Conservation (phyloP, 2,888 invertebrate species). For the Orchestes rusci region DNA sequence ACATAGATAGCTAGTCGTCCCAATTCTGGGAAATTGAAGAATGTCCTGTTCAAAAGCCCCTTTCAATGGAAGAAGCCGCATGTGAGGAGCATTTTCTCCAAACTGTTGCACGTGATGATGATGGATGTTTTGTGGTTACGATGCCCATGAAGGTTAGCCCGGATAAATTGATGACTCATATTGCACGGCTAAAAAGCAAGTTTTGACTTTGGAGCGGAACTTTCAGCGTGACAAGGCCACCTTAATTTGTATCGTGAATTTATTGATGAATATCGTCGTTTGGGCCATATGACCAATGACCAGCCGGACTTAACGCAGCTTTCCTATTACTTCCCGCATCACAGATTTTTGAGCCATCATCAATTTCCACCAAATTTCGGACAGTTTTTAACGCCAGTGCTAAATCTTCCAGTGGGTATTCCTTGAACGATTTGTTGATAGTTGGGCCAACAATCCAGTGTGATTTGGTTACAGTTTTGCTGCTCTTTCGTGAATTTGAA, state of each 20-base stretch:
- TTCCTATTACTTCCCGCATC: slow-evolving; percentile 9
- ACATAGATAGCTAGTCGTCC: slow-evolving; percentile 3
- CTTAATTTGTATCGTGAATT: slow-evolving; percentile 7
- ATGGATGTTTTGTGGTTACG: slow-evolving; percentile 15
- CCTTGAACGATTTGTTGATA: not conserved
- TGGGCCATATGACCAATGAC: slow-evolving; percentile 13
- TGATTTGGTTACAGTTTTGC: not conserved
- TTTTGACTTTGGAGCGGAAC: slow-evolving; percentile 10
- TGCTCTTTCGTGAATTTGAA: not conserved
- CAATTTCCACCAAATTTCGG: not conserved
- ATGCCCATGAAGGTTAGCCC: slow-evolving; percentile 15
- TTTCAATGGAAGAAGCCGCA: slow-evolving; percentile 2
- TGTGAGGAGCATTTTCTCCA: slow-evolving; percentile 10
- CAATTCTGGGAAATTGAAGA: slow-evolving; percentile 11
- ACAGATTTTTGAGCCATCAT: slow-evolving; percentile 2
- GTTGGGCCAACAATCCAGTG: slow-evolving; percentile 4
- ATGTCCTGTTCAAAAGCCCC: not conserved
- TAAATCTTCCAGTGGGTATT: not conserved
- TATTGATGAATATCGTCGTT: slow-evolving; percentile 6
- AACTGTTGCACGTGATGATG: slow-evolving; percentile 2
- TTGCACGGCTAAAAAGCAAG: not conserved
- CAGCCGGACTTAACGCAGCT: not conserved
- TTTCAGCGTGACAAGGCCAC: slow-evolving; percentile 8
- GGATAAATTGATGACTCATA: slow-evolving; percentile 11
- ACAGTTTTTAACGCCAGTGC: not conserved